These are phyloP conservation scores for Microctenopoma lineatum DNA, from an alignment of 2,797 vertebrate genomes.

Conservation along the genomic window DNA sequence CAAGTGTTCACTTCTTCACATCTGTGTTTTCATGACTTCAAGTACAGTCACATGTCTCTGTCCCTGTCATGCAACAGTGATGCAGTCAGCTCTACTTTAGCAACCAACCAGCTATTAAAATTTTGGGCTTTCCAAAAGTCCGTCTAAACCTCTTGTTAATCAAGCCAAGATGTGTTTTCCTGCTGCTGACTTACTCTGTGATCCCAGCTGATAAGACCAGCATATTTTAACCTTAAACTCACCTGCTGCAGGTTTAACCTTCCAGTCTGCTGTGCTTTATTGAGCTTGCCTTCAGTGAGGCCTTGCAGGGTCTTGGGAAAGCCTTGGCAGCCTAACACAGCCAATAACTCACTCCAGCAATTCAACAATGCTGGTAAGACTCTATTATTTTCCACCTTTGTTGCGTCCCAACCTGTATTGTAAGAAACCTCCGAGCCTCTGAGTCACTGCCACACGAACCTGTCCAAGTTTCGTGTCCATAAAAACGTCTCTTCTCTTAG, in stretches of 20 bases:
- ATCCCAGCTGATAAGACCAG: slow-evolving; percentile 27
- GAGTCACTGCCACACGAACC: slow-evolving; percentile 36
- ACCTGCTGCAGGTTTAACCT: slow-evolving; percentile 66
- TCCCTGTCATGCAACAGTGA: background rate
- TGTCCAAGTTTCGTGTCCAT: slow-evolving; percentile 20
- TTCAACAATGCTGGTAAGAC: slow-evolving; percentile 56
- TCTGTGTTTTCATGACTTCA: slow-evolving; percentile 15
- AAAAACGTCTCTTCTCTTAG: slow-evolving; percentile 32
- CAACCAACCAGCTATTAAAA: too few relatives aligned
- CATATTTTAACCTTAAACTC: slow-evolving; percentile 38
- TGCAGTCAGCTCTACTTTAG: too few relatives aligned
- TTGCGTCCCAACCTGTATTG: slow-evolving; percentile 36
- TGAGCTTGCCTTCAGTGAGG: slow-evolving; percentile 64
- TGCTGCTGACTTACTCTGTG: slow-evolving; percentile 29
- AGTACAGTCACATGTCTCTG: background rate
- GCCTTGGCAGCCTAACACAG: slow-evolving; percentile 68
- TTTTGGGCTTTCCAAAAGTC: background rate
- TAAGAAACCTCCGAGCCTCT: slow-evolving; percentile 19
- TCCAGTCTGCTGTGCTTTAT: slow-evolving; percentile 65
- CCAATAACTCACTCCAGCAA: slow-evolving; percentile 65
- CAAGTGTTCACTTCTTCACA: slow-evolving; percentile 26
- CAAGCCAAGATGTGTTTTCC: background rate
- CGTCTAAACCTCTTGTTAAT: background rate
- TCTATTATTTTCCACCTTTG: slow-evolving; percentile 66
- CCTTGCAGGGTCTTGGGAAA: slow-evolving; percentile 64